Percentiles rank a stretch among this genome's conserved stretches.
These are phyloP conservation scores for Erebia aethiops DNA, from an alignment of 2,888 invertebrate species.

Conservation along the genomic window DNA sequence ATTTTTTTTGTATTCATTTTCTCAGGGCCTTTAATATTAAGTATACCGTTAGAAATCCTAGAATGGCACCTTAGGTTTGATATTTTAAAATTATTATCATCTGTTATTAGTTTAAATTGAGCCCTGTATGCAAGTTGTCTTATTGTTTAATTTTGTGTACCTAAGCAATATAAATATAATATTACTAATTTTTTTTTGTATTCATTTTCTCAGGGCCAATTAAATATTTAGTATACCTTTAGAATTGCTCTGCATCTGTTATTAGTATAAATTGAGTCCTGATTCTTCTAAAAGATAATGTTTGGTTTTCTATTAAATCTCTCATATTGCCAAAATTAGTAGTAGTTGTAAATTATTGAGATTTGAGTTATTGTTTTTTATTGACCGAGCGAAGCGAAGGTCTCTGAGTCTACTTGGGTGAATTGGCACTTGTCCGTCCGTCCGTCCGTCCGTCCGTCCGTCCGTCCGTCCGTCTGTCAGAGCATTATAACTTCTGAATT, in stretches of 20 bases:
- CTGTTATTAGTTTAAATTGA: background rate
- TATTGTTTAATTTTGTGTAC: background rate
- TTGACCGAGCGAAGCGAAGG: too few relatives aligned
- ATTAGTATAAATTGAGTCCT: background rate
- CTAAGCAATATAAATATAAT: background rate
- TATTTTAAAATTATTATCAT: background rate
- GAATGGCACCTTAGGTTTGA: background rate
- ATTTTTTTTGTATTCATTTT: background rate
- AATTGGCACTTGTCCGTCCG: too few relatives aligned
- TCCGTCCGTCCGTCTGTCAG: too few relatives aligned
- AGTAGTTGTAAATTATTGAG: background rate
- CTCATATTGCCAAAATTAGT: background rate
- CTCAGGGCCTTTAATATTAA: background rate
- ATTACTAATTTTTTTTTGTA: background rate
- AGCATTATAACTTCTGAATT: too few relatives aligned
- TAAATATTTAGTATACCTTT: too few relatives aligned
- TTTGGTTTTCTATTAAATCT: background rate
- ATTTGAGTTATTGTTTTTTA: background rate
- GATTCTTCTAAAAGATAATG: background rate
- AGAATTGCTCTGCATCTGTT: background rate
- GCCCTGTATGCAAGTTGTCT: constrained; percentile 1
- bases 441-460: too few relatives aligned
- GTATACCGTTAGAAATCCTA: background rate
- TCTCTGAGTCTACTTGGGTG: too few relatives aligned
- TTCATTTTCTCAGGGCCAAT: too few relatives aligned